A percentile compares a stretch with the other conserved stretches of the same genome.
phyloP scores from a whole-genome alignment of 1,140 invertebrate genomes.

The Idris sp. region DNA sequence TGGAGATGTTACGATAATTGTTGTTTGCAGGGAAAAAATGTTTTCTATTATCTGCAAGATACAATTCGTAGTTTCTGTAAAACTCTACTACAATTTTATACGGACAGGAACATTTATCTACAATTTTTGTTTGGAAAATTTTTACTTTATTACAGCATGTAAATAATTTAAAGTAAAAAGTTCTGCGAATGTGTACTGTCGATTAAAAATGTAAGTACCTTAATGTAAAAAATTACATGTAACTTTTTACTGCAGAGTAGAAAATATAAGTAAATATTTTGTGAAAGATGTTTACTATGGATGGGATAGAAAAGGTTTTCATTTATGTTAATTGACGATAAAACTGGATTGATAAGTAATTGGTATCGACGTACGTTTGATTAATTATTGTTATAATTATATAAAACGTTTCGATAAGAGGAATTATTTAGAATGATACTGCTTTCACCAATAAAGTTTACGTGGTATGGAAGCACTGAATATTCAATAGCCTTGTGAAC shows the following conservation, averaged over 20 bases:
- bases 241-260: no score
- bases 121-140: no score
- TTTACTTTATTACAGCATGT: no score
- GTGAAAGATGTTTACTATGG: no score
- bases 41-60: no score
- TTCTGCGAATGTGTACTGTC: no score
- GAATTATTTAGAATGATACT: slow-evolving; percentile 61
- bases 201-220: not conserved
- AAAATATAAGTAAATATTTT: no score
- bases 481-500: slow-evolving; percentile 66
- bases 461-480: slow-evolving; percentile 61
- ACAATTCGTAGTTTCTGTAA: no score
- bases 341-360: slow-evolving; percentile 38
- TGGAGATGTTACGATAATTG: slow-evolving; percentile 53
- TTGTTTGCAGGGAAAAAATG: slow-evolving; percentile 2
- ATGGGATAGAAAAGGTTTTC: slow-evolving; percentile 1
- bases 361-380: slow-evolving; percentile 31
- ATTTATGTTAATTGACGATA: slow-evolving; percentile 40
- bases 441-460: slow-evolving; percentile 65
- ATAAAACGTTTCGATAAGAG: slow-evolving; percentile 57
- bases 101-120: no score
- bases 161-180: no score
- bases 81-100: no score
- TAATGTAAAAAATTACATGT: not conserved
- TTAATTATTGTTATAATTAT: slow-evolving; percentile 47